These are phyloP conservation scores for Melanotaenia maccullochi DNA, from an alignment of 2,797 vertebrate species.

Conservation along the genomic window DNA sequence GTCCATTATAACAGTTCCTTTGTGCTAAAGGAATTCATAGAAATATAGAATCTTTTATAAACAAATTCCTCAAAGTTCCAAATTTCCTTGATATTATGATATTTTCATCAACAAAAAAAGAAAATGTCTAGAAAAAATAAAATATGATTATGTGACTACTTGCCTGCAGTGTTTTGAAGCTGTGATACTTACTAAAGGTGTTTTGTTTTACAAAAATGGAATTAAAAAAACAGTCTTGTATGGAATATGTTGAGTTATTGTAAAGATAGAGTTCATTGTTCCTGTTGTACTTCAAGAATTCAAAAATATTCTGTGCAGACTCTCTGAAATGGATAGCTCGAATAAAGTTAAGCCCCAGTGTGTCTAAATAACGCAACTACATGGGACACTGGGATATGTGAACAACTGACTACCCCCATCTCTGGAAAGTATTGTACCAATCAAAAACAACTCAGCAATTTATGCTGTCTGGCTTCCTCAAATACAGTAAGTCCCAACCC, in stretches of 20 bases:
- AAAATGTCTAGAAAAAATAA: no score
- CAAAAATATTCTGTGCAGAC: slow-evolving; percentile 20
- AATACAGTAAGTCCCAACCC: slow-evolving; percentile 36
- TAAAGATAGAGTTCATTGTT: neutral
- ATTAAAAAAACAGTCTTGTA: no score
- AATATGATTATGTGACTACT: no score
- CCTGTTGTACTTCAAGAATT: slow-evolving; percentile 8
- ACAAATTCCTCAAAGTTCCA: no score
- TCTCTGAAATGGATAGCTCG: slow-evolving; percentile 28
- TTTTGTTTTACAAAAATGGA: neutral
- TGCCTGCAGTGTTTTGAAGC: neutral
- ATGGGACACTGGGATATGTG: slow-evolving; percentile 10
- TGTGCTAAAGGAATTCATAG: no score
- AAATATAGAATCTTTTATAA: no score
- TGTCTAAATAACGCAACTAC: slow-evolving; percentile 36
- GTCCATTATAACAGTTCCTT: no score
- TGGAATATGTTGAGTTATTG: no score
- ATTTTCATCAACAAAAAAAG: no score
- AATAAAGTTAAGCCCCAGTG: slow-evolving; percentile 21
- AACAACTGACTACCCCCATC: slow-evolving; percentile 41
- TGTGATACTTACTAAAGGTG: neutral
- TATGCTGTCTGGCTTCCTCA: slow-evolving; percentile 49
- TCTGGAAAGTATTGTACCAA: slow-evolving; percentile 48
- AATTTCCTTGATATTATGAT: no score
- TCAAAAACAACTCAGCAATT: slow-evolving; percentile 50